phyloP scores from a whole-genome alignment of 2,113 vertebrate genomes.

The Sorex araneus region DNA sequence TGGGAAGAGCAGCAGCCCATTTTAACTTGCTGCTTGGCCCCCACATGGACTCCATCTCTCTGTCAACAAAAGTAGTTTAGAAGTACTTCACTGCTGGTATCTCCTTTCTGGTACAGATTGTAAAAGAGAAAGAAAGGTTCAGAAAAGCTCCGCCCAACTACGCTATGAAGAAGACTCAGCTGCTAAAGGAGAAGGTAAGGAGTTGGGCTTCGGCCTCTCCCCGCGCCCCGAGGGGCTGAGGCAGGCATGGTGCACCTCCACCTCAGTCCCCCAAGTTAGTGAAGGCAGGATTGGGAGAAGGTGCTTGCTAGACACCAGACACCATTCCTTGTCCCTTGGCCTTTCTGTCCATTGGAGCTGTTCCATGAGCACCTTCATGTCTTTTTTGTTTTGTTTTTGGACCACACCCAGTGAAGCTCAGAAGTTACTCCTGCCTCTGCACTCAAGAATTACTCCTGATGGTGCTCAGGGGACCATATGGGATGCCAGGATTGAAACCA shows the following conservation, averaged over 20 bases:
- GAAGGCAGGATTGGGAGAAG: neutral
- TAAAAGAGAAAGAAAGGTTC: conserved; percentile 99
- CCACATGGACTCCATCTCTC: conserved; percentile 55
- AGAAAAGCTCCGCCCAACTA: conserved; percentile 98
- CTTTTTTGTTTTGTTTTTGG: no score
- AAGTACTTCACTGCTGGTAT: conserved; percentile 75
- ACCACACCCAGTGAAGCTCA: no score
- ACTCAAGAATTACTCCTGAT: no score
- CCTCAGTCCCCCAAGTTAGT: neutral
- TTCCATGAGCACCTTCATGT: neutral
- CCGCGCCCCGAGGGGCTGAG: neutral
- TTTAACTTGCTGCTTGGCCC: conserved; percentile 46
- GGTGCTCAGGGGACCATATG: no score
- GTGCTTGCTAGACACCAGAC: neutral
- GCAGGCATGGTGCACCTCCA: no score
- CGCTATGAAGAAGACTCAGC: conserved; percentile 99
- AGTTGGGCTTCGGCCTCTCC: neutral
- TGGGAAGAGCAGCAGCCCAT: conserved; percentile 55
- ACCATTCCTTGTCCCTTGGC: conserved; percentile 31
- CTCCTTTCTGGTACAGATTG: conserved; percentile 92
- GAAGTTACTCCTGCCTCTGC: no score
- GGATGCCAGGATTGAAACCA: no score
- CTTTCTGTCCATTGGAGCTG: conserved; percentile 11
- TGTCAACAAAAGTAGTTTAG: conserved; percentile 46
- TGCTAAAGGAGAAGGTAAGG: conserved; percentile 98